A percentile compares a stretch with the other conserved stretches of the same genome.
These are phyloP conservation scores for honey bee (Apis mellifera) DNA, from an alignment of 1,140 invertebrate species.

Conservation along the genomic window Amel_HAv3.1 CM009936.2:16232001-16232500, in stretches of 20 bases:
- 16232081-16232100: not conserved
- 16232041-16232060: constrained; percentile 36
- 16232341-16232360: constrained; percentile 9
- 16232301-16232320: not conserved
- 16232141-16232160: too few species aligned
- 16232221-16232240: too few species aligned
- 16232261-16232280: not conserved
- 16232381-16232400: constrained; percentile 17
- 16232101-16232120: not conserved
- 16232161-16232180: too few species aligned
- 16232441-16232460: too few species aligned
- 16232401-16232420: not conserved
- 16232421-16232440: not conserved
- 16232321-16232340: constrained; percentile 10
- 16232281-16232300: not conserved
- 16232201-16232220: too few species aligned
- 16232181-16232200: too few species aligned
- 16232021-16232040: not conserved
- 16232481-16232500: too few species aligned
- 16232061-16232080: constrained; percentile 19
- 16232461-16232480: not conserved
- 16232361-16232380: constrained; percentile 27
- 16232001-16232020: constrained; percentile 28
- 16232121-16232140: too few species aligned
- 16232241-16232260: too few species aligned